A percentile compares a stretch with the other conserved stretches of the same genome.
Evolutionary conservation across 2,888 invertebrate genomes (phyloP).

Genomic region (Ellobium chinense): DNA sequence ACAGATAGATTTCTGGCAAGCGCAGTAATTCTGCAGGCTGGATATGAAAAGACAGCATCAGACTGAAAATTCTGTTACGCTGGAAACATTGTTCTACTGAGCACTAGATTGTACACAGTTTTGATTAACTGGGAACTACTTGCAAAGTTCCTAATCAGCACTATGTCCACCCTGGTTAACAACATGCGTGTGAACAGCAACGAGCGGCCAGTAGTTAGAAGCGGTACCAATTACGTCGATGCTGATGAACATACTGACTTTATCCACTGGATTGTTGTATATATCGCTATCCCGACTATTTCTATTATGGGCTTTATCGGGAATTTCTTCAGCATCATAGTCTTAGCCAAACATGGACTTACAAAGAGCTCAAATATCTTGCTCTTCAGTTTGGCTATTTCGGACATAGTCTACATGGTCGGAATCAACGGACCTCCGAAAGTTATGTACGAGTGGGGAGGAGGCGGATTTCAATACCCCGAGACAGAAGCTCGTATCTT

Average conservation of each 20-base stretch:
- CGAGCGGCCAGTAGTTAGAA: too few relatives aligned
- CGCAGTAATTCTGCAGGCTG: too few relatives aligned
- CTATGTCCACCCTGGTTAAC: too few relatives aligned
- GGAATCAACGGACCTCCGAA: conserved; percentile 24
- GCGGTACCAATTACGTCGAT: not conserved
- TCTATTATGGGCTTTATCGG: conserved; percentile 20
- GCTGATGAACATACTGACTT: conserved; percentile 3
- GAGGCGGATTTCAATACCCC: conserved; percentile 22
- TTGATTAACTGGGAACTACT: too few relatives aligned
- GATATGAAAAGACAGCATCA: too few relatives aligned
- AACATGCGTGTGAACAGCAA: too few relatives aligned
- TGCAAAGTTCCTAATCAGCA: too few relatives aligned
- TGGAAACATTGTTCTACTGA: too few relatives aligned
- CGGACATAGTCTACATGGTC: conserved; percentile 26
- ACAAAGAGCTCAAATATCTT: conserved; percentile 30
- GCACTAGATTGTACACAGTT: too few relatives aligned
- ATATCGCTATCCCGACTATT: not conserved
- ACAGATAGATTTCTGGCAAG: too few relatives aligned
- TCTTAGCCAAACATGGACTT: conserved; percentile 18
- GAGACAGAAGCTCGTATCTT: not conserved
- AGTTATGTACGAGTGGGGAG: conserved; percentile 30
- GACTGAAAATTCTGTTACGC: too few relatives aligned
- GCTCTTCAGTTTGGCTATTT: conserved; percentile 7
- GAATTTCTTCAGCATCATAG: conserved; percentile 13
- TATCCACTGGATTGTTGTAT: conserved; percentile 33